These are phyloP conservation scores for Drosophila atripex DNA, from an alignment of 2,888 invertebrate genomes.

Conservation along the genomic window DNA sequence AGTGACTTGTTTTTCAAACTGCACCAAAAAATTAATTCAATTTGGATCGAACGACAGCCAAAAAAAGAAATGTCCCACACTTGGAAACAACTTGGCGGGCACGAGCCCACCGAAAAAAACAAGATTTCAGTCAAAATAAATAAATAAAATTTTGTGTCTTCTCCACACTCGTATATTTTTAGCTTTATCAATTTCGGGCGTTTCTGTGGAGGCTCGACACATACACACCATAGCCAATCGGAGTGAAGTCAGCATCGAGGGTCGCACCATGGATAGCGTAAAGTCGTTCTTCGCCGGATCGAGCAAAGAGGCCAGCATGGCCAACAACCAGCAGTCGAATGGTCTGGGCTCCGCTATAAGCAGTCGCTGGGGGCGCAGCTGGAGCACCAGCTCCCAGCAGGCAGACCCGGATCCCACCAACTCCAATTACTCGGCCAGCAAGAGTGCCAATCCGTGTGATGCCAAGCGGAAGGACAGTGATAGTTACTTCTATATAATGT, in stretches of 20 bases:
- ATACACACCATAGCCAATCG: conserved; percentile 10
- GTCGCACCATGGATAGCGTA: conserved; percentile 75
- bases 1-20: conserved; percentile 25
- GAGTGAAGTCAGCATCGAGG: conserved; percentile 34
- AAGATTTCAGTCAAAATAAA: conserved; percentile 33
- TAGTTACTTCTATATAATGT: conserved; percentile 83
- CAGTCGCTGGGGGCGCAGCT: conserved; percentile 59
- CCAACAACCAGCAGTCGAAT: conserved; percentile 63
- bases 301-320: conserved; percentile 67
- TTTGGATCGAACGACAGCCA: conserved; percentile 30
- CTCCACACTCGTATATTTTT: conserved; percentile 52
- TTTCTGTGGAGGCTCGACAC: conserved; percentile 67
- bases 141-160: conserved; percentile 31
- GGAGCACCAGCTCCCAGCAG: conserved; percentile 56
- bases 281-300: conserved; percentile 76
- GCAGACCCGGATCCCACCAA: conserved; percentile 57
- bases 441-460: conserved; percentile 60
- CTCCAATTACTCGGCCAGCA: conserved; percentile 52
- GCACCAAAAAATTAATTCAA: conserved; percentile 28
- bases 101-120: conserved; percentile 43
- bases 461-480: conserved; percentile 81
- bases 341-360: conserved; percentile 33
- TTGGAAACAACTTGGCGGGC: conserved; percentile 46
- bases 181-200: conserved; percentile 62
- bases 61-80: conserved; percentile 44